Base-by-base conservation (phyloP, 2,888 invertebrate species). In the Lycaena phlaeas region DNA sequence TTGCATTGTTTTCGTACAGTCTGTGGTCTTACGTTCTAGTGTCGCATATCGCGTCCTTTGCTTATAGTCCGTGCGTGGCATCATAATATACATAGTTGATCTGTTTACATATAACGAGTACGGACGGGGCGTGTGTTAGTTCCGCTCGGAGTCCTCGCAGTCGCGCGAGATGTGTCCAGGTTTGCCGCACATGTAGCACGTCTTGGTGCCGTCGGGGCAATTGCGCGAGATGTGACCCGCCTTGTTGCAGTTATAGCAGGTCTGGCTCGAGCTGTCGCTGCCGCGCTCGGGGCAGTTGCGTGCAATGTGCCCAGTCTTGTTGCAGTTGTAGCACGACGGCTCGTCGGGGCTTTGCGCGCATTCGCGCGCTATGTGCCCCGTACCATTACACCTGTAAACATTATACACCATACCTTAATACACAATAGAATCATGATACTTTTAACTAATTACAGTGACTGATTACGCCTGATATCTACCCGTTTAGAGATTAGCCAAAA, bases 181-280 rank as follows among this genome's bases (percentile, higher is more conserved):
- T 84, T 96, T 93, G 86, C 95, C 93, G 87, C 97, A 97, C 68
- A 92, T 90, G 86, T 95, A 96, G 88, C 96, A 96, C 59, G 92
- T 93, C 87, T 94, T 94, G 64, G 89, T 93, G 90, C 88, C 89
- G 73, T 93, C 93, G 52, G 93, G 93, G 85, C 93, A 93, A 82
- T 90, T 91, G 74, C 92, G 91, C 41, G 92, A 94, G 76, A 96
- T 93, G 86, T 96, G 96, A 53, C 96, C 96, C 52, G 93, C 89
- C 87, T 94, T 94, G 86, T 94, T 94, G 88, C 96, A 97, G 85
- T 94, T 96, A 89, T 96, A 97, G 88, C 96, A 97, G 38, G 92
- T 92, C 65, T 89, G 87, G 73, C 88, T 88, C 62, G 89, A 89
- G 79, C 89, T 89, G 65, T 87, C 88, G 64, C 87, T 87, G 52